Base-by-base conservation (phyloP, 2,888 invertebrate genomes). In the Erebia palarica region DNA sequence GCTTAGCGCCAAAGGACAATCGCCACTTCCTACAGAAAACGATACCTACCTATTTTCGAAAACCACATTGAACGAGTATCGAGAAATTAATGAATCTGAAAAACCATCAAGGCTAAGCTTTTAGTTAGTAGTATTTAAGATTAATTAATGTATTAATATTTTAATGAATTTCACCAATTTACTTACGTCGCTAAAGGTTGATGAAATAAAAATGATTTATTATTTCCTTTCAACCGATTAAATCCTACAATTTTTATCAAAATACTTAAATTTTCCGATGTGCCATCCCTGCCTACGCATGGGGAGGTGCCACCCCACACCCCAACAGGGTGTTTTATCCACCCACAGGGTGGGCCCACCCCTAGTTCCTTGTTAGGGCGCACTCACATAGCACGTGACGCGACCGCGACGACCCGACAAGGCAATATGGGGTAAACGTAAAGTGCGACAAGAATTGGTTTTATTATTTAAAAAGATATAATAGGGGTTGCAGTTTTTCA, bases 261-360 rank as follows among this genome's bases (percentile, higher is more conserved):
- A 18, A 36, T 16, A 61, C 5, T 3, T 11, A 16, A 13, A 9
- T 63, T 49, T 21, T 21, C 13, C 18, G 18, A 13, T 13, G 7
- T 16, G 21, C 10, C 47, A 63, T 9, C 63, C 63, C 63, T 63
- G 44, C 67, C 71, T 69, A 71, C 67, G 65, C 75, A 71, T 57
- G 79, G 83, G 87, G 86, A 81, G 84, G 81, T 78, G 74, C 78
- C 63, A 63, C 81, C 81, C 79, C 47, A 58, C 69, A 69, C 82
- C 82, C 73, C 27, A 16, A 47, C 27, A 61, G 66, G 72, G 72
- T 72, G 72, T 65, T 49, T 53, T 16, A 18, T 21, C n/a, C 47
- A 44, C 57, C 57, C 57, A 44, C 18, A 60, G 69, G 70, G 70
- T 65, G 69, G 65, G 5, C 18, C 65, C 69, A 63, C 67, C 74